Evolutionary conservation across 2,888 invertebrate species (phyloP), one percentile per base, ranked within the genome.

Genomic region (Caenorhabditis zanzibari): DNA sequence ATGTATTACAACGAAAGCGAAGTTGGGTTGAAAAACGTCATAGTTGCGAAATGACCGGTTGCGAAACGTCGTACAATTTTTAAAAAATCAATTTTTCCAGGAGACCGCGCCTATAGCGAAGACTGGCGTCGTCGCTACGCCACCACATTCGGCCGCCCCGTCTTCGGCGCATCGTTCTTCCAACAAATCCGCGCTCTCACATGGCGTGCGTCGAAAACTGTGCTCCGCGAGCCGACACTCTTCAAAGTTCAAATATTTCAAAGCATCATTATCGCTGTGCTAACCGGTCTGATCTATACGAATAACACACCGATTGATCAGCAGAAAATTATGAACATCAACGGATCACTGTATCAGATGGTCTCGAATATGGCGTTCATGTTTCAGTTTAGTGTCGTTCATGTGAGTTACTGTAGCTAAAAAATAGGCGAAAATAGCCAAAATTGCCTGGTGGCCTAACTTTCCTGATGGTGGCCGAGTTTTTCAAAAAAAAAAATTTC

Each of bases 331-430:
- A 96, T 96, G 95, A 97, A 97, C 93, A 96, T 97, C 88, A 97
- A 96, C 92, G 97, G 97, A 49, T 96, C 95, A 26, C 94, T 97
- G 77, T 97, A 96, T 93, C 95, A 96, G 91, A 96, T 96, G 92
- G 94, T 96, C 66, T 96, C 96, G n/a, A 96, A 96, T 92, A 96
- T 96, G 95, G 97, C 97, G 5, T 97, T 97, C 93, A 96, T 96
- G 92, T 97, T 96, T 93, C 95, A 96, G n/a, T 96, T 96, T 92
- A 96, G 96, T 80, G 97, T 97, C 41, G 95, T 97, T 82, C 96
- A 96, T 93, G 97, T 97, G 93, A 77, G 86, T 54, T 54, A n/a
- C n/a, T n/a, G n/a, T 49, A n/a, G n/a, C n/a, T n/a, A n/a, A n/a
- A 38, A 38, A 2, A 2, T 38, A 9, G 14, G 4, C 38, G 38